Evolutionary conservation across 2,113 vertebrate species (phyloP).

Genomic region (Proteles cristata): DNA sequence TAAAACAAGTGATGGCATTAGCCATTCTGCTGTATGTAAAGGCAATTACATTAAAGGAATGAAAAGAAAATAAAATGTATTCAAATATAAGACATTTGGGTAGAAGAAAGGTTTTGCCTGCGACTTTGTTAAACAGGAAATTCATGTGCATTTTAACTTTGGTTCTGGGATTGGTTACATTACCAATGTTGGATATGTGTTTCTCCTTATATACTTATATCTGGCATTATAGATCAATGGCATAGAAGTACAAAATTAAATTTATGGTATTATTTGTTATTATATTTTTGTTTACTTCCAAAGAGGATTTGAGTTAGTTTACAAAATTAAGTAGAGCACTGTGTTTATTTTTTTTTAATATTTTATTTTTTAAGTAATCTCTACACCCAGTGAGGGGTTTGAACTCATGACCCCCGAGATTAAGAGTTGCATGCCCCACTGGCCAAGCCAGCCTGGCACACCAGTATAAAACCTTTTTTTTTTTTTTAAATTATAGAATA

Average conservation of each 20-base stretch:
- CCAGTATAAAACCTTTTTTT: background rate
- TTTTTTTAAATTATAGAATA: background rate
- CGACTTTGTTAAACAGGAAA: slow-evolving; percentile 10
- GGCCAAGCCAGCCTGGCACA: too few species aligned
- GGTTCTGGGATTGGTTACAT: background rate
- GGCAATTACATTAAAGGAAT: slow-evolving; percentile 11
- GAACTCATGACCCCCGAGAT: too few species aligned
- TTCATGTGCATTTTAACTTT: slow-evolving; percentile 33
- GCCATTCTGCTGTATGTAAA: slow-evolving; percentile 46
- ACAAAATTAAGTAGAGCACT: background rate
- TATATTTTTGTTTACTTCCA: background rate
- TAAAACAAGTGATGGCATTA: slow-evolving; percentile 69
- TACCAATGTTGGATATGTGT: background rate
- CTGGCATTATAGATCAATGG: background rate
- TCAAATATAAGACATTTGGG: slow-evolving; percentile 34
- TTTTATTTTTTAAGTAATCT: too few species aligned
- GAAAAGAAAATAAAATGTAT: slow-evolving; percentile 62
- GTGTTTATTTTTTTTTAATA: background rate
- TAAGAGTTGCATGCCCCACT: too few species aligned
- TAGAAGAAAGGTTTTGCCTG: background rate
- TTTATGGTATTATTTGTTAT: background rate
- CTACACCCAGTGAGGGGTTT: too few species aligned
- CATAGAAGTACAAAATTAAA: background rate
- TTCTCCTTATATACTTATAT: background rate
- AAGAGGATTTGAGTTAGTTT: background rate